Evolutionary conservation across 2,797 vertebrate genomes (phyloP), one percentile per base, ranked within the genome.

Genomic region (Neosilurus mollespiculum): DNA sequence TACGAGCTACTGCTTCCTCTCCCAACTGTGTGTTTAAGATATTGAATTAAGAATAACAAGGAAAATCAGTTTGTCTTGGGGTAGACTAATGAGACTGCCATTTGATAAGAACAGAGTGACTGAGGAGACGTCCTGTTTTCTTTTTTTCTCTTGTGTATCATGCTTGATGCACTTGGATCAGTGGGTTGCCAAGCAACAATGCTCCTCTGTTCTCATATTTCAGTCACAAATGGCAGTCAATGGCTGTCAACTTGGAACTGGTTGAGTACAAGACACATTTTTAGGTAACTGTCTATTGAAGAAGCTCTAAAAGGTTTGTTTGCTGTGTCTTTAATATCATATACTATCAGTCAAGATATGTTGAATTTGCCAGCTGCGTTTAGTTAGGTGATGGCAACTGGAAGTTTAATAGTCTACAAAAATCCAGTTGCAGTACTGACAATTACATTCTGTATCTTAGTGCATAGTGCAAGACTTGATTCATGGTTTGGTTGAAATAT

Each of bases 101-200:
- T 86, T 83, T 80, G 26, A 78, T 85, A 18, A 85, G 80, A 83
- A 69, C 64, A 37, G 70, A 75, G 67, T 18, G 71, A 83, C 67
- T 81, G 79, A 84, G 53, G 71, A 80, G 69, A 71, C 34, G 34
- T 22, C 71, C 34, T 80, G 64, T 78, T 71, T 56, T 37, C 72
- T 80, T 81, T 88, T 76, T 58, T 81, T 83, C 81, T 61, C 72
- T 56, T 65, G 15, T 81, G 77, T 62, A 80, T 80, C 61, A 54
- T 64, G 62, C 76, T 71, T 78, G 75, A 81, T 71, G 30, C 62
- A 43, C 30, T 76, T 53, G 62, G 82, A 67, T 83, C 69, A 86
- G 83, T 81, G 67, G 20, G 58, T 86, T 88, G 87, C 85, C 56
- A 75, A 70, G 83, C 84, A 85, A 85, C 86, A 85, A 75, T 58